These are phyloP conservation scores for Bombus turneri DNA, from an alignment of 1,140 invertebrate genomes.

Conservation along the genomic window DNA sequence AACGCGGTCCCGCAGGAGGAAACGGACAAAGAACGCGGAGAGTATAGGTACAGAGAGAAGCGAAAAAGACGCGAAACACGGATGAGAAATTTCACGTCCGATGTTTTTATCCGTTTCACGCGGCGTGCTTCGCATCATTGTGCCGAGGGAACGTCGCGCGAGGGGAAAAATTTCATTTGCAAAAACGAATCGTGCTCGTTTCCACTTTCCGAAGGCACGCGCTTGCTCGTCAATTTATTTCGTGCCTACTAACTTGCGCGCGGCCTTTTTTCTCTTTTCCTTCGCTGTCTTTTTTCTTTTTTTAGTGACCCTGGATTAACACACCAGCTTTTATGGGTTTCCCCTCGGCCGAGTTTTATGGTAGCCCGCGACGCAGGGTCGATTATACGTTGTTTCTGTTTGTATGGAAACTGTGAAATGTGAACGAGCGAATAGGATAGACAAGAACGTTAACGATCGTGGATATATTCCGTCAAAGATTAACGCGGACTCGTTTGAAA, in stretches of 20 bases:
- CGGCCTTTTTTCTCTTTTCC: too few species aligned
- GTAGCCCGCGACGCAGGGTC: background rate
- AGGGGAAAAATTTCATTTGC: slow-evolving; percentile 6
- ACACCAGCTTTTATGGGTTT: background rate
- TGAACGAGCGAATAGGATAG: background rate
- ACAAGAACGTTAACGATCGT: too few species aligned
- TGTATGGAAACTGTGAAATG: background rate
- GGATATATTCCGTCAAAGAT: background rate
- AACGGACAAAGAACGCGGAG: slow-evolving; percentile 9
- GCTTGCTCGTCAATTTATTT: background rate
- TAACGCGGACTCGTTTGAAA: background rate
- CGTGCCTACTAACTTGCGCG: background rate
- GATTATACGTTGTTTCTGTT: background rate
- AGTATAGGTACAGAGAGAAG: background rate
- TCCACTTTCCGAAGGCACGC: background rate
- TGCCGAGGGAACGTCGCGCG: background rate
- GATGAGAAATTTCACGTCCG: slow-evolving; percentile 1
- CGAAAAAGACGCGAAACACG: background rate
- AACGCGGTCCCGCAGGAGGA: background rate
- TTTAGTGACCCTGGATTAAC: background rate
- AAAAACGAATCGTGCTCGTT: slow-evolving; percentile 7
- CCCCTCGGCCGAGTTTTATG: background rate
- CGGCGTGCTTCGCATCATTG: background rate
- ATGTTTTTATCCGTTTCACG: slow-evolving; percentile 3
- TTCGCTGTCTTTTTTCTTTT: background rate